Evolutionary conservation across 2,888 invertebrate genomes (phyloP), one percentile per base, ranked within the genome.

Genomic region (Papilio demoleus): DNA sequence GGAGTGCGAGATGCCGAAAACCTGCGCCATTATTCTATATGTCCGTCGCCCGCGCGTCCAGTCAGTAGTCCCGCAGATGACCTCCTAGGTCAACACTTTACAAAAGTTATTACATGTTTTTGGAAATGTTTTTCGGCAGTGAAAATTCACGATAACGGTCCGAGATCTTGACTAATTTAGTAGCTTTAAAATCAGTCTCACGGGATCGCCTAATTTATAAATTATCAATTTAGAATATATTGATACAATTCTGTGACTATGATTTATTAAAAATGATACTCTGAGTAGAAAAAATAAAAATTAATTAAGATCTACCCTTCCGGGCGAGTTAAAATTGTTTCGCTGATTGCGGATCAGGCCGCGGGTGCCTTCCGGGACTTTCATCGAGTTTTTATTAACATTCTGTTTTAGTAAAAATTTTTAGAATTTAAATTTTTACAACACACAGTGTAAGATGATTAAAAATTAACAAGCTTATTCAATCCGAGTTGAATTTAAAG

Each of bases 271-370:
- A 19, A 38, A 19, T 36, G 12, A 50, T 36, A 22, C 14, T 24
- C 12, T 24, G 14, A 56, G 31, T 31, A 58, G 24, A 40, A 65
- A 40, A 40, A 42, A 65, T 40, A 42, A 59, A 65, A 65, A 59
- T 59, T 66, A 59, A 66, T 66, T 59, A 59, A 66, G 59, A 24
- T 47, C 34, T 45, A 59, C 65, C 59, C 65, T 59, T 66, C 47
- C 59, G 65, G 59, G 59, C 24, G 59, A 17, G 31, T 45, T 27
- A 45, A 45, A 66, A 59, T 66, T 65, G 65, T 65, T 59, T 36
- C 65, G 24, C 45, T 59, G 65, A 59, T 59, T 59, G 61, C 31
- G 61, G 42, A 61, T 61, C 61, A 61, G 45, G 17, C 38, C 34
- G n/a, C 50, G 31, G 19, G 31, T 58, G 14, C 14, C 40, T 65